phyloP scores from a whole-genome alignment of 2,888 invertebrate species.

The Cataglyphis rosenhaueri region DNA sequence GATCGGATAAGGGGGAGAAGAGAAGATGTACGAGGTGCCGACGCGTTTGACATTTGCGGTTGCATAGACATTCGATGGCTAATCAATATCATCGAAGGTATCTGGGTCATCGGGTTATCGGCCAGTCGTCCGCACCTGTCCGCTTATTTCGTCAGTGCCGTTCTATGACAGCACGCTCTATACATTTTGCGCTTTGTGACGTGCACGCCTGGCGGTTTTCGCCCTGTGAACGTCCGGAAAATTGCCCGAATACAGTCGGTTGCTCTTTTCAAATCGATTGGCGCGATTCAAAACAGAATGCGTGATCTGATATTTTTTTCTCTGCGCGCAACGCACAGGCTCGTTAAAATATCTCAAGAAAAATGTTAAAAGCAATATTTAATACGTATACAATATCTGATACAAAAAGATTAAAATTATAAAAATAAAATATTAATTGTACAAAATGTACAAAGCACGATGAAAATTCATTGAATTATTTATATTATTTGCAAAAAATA shows the following conservation, averaged over 20 bases:
- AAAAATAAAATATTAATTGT: not conserved
- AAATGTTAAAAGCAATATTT: not conserved
- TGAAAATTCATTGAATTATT: not conserved
- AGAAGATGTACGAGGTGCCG: conserved; percentile 26
- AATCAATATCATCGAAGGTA: conserved; percentile 70
- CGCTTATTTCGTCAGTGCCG: conserved; percentile 50
- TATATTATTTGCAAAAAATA: not conserved
- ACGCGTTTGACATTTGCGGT: conserved; percentile 58
- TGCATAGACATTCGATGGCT: conserved; percentile 59
- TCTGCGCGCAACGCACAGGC: not conserved
- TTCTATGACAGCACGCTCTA: conserved; percentile 40
- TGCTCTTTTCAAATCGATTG: conserved; percentile 45
- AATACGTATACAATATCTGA: conserved; percentile 1
- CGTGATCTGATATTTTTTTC: conserved; percentile 25
- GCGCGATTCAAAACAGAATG: not conserved
- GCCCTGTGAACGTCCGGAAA: conserved; percentile 42
- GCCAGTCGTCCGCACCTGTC: conserved; percentile 50
- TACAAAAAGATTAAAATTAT: not conserved
- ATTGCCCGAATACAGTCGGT: conserved; percentile 35
- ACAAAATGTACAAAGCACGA: not conserved
- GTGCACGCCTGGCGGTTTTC: conserved; percentile 33
- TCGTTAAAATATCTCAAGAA: not conserved
- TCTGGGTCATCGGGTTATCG: conserved; percentile 72
- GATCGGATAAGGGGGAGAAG: conserved; percentile 11
- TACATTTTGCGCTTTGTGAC: conserved; percentile 46